A percentile compares a stretch with the other conserved stretches of the same genome.
phyloP scores from a whole-genome alignment of 1,140 invertebrate genomes.

The Drosophila persimilis region DNA sequence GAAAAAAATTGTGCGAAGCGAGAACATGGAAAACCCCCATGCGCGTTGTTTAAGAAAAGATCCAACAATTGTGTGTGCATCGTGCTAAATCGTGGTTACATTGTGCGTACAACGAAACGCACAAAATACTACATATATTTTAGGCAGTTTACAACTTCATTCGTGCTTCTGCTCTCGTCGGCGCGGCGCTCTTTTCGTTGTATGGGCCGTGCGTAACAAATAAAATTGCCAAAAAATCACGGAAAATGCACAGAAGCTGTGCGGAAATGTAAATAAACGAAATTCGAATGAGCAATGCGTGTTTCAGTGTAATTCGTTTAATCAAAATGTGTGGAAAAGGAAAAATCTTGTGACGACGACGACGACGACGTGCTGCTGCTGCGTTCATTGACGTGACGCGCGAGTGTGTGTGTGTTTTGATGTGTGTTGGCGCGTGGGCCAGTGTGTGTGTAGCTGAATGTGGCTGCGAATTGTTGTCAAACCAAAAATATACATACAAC shows the following conservation, averaged over 20 bases:
- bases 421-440: conserved; percentile 35
- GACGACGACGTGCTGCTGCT: conserved; percentile 62
- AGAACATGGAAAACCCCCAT: no score
- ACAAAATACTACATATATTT: no score
- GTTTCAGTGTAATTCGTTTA: conserved; percentile 41
- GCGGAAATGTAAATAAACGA: conserved; percentile 74
- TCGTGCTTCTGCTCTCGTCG: no score
- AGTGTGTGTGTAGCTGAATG: conserved; percentile 42
- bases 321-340: conserved; percentile 71
- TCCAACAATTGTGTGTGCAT: no score
- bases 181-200: conserved; percentile 70
- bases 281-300: conserved; percentile 38
- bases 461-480: conserved; percentile 57
- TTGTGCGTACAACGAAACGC: no score
- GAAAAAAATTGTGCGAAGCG: no score
- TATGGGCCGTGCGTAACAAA: conserved; percentile 74
- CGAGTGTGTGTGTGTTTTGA: conserved; percentile 52
- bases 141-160: no score
- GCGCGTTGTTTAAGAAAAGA: no score
- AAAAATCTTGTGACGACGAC: conserved; percentile 55
- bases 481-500: conserved; percentile 46
- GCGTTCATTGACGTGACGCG: conserved; percentile 80
- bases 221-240: conserved; percentile 64
- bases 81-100: no score
- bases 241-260: conserved; percentile 53